Percentiles rank a stretch among this genome's conserved stretches.
phyloP scores from a whole-genome alignment of 2,113 vertebrate species.

The Pollachius pollachius region DNA sequence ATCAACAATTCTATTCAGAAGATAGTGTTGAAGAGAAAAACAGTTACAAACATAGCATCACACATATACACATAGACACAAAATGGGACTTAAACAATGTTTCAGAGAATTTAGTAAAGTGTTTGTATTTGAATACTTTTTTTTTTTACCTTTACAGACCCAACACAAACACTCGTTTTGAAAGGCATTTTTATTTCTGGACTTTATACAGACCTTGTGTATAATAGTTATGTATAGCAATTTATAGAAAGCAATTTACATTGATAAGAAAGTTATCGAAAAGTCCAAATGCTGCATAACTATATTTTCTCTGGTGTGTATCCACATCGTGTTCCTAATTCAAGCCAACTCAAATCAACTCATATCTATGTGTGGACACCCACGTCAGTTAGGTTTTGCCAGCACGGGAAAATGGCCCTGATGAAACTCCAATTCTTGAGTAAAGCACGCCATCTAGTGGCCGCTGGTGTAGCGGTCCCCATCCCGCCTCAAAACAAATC shows the following conservation, averaged over 20 bases:
- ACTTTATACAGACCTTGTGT: conserved; percentile 60
- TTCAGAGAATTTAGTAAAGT: not conserved
- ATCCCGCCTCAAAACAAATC: conserved; percentile 20
- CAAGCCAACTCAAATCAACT: conserved; percentile 43
- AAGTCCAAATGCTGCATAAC: conserved; percentile 61
- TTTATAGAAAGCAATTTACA: conserved; percentile 65
- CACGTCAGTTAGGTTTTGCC: conserved; percentile 18
- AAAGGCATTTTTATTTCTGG: conserved; percentile 66
- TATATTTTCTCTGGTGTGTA: conserved; percentile 26
- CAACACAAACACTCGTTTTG: conserved; percentile 15
- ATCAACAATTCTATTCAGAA: no score
- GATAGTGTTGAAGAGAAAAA: not conserved
- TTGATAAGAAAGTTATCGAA: conserved; percentile 63
- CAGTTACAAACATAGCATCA: not conserved
- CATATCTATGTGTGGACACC: not conserved
- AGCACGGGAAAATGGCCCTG: conserved; percentile 47
- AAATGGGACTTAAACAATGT: not conserved
- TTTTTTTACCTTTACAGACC: conserved; percentile 1
- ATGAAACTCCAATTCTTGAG: conserved; percentile 36
- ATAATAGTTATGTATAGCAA: conserved; percentile 56
- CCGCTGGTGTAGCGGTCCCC: conserved; percentile 23
- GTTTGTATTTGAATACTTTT: not conserved
- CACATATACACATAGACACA: not conserved
- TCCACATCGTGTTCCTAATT: conserved; percentile 47
- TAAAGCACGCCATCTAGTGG: conserved; percentile 60